Conservation (phyloP, 2,888 invertebrate species). For the Smittia aterrima region DNA sequence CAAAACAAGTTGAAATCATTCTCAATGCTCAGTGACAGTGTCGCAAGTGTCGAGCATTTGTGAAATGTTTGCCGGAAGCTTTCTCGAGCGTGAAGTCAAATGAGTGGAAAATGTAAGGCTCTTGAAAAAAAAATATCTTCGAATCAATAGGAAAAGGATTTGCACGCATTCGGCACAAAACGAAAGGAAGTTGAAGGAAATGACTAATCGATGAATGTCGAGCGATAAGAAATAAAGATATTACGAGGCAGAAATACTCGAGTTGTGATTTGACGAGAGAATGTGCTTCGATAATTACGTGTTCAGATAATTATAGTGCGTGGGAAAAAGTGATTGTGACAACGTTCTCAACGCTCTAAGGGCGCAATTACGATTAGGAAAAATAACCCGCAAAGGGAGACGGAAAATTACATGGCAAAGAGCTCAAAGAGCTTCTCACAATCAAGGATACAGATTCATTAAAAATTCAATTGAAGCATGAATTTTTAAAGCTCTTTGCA, state of each 20-base stretch:
- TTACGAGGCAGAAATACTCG: neutral
- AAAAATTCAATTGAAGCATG: slow-evolving; percentile 37
- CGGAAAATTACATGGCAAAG: neutral
- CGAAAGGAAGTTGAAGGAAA: neutral
- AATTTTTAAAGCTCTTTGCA: slow-evolving; percentile 8
- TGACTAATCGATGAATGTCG: neutral
- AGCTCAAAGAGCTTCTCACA: neutral
- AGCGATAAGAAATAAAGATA: neutral
- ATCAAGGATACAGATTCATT: slow-evolving; percentile 26
- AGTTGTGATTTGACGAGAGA: neutral
- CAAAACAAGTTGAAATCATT: neutral
- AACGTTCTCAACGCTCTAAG: neutral
- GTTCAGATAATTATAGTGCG: neutral
- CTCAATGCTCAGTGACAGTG: too few species aligned
- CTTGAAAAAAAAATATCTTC: too few species aligned
- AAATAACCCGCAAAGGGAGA: neutral
- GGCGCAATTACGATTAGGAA: neutral
- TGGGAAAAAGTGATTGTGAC: neutral
- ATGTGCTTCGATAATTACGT: neutral
- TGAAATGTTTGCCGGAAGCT: too few species aligned
- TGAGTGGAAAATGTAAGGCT: too few species aligned
- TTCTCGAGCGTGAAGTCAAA: too few species aligned
- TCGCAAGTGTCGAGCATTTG: too few species aligned
- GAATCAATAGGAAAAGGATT: too few species aligned
- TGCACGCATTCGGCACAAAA: too few species aligned